Conservation (phyloP, 2,888 invertebrate species). For the Charanyca ferruginea region DNA sequence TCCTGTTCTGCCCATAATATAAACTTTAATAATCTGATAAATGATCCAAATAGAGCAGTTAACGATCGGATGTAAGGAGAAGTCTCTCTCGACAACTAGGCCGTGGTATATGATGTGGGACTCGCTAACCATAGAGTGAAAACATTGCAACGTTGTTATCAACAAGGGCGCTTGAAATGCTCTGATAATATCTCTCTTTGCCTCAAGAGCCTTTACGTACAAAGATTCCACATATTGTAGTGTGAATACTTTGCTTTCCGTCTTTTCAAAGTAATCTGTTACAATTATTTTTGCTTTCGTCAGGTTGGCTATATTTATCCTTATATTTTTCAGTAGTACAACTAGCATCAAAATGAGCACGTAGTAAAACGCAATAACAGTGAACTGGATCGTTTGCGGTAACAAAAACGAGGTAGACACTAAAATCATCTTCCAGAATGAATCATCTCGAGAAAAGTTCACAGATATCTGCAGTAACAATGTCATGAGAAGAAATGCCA, state of each 20-base stretch:
- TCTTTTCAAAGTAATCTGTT: conserved; percentile 62
- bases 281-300: conserved; percentile 51
- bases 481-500: conserved; percentile 63
- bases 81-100: conserved; percentile 63
- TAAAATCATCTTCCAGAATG: conserved; percentile 79
- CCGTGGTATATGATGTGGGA: conserved; percentile 83
- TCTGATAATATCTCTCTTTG: conserved; percentile 75
- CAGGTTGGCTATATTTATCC: conserved; percentile 63
- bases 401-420: conserved; percentile 76
- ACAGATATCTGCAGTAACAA: conserved; percentile 71
- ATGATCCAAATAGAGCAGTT: conserved; percentile 82
- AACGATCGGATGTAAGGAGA: conserved; percentile 73
- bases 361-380: conserved; percentile 75
- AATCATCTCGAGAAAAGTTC: conserved; percentile 75
- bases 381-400: conserved; percentile 81
- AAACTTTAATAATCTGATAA: conserved; percentile 82
- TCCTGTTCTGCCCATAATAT: conserved; percentile 76
- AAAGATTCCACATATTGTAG: conserved; percentile 76
- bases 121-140: conserved; percentile 83
- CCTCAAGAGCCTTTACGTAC: conserved; percentile 74
- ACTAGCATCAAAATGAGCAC: conserved; percentile 74
- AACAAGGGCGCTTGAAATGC: conserved; percentile 80
- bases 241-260: conserved; percentile 65
- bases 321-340: conserved; percentile 73
- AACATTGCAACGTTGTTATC: conserved; percentile 78